Conservation (phyloP, 2,888 invertebrate species). For the Reticulitermes lucifugus region DNA sequence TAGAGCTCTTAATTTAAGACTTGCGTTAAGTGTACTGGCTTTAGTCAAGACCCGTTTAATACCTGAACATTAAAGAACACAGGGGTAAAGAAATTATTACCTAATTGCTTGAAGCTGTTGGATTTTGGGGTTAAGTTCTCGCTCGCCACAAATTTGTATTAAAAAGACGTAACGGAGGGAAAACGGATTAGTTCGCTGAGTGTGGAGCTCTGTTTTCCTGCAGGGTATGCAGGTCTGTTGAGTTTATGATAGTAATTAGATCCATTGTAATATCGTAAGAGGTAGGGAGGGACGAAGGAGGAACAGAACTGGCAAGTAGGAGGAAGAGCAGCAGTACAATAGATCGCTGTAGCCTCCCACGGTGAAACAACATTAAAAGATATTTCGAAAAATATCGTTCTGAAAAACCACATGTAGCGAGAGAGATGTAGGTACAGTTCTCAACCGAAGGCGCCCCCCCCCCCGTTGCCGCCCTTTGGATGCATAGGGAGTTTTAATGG, state of each 20-base stretch:
- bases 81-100: background rate
- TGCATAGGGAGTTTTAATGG: constrained; percentile 8
- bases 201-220: background rate
- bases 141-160: constrained; percentile 16
- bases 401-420: constrained; percentile 22
- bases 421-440: background rate
- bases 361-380: constrained; percentile 26
- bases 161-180: background rate
- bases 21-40: too few relatives aligned
- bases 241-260: constrained; percentile 28
- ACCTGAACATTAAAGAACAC: too few relatives aligned
- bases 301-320: background rate
- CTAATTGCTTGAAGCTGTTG: background rate
- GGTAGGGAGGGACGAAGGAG: background rate
- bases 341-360: constrained; percentile 26
- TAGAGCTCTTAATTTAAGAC: too few relatives aligned
- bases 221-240: background rate
- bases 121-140: background rate
- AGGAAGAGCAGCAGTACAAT: background rate
- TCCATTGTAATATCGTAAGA: constrained; percentile 23
- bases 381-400: constrained; percentile 14
- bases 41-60: too few relatives aligned
- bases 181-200: background rate
- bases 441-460: background rate
- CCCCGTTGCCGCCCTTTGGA: background rate